Percentiles rank a stretch among this genome's conserved stretches.
Conservation (phyloP, 2,888 invertebrate species). For the Ichneumon xanthorius region DNA sequence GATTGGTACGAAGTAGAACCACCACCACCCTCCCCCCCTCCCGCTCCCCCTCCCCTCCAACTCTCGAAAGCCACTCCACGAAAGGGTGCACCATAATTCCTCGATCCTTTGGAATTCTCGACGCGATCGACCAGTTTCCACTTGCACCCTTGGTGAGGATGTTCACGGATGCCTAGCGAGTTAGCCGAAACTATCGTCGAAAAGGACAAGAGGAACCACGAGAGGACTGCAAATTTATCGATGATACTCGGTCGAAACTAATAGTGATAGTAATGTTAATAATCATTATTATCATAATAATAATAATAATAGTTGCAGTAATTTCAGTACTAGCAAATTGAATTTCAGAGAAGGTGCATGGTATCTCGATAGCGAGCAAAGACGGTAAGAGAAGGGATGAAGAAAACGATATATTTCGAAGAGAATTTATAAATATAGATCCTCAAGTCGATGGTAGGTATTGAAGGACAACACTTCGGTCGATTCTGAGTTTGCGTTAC, state of each 20-base stretch:
- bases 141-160: neutral
- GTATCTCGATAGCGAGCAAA: neutral
- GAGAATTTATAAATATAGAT: neutral
- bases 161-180: conserved; percentile 18
- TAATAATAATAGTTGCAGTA: neutral
- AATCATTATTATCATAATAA: conserved; percentile 25
- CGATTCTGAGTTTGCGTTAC: conserved; percentile 21
- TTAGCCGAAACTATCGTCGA: conserved; percentile 38
- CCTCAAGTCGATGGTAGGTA: neutral
- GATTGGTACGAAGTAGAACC: conserved; percentile 16
- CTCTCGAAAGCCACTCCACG: conserved; percentile 49
- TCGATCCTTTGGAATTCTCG: conserved; percentile 55
- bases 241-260: conserved; percentile 15
- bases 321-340: neutral
- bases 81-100: conserved; percentile 50
- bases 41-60: neutral
- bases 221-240: conserved; percentile 42
- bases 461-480: conserved; percentile 24
- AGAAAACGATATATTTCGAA: conserved; percentile 13
- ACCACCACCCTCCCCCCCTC: neutral
- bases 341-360: neutral
- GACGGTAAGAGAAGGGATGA: neutral
- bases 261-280: conserved; percentile 3
- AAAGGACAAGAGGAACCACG: conserved; percentile 24
- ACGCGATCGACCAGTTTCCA: conserved; percentile 24